A percentile compares a stretch with the other conserved stretches of the same genome.
phyloP scores from a whole-genome alignment of 1,140 invertebrate species.

The Chymomyza costata region DNA sequence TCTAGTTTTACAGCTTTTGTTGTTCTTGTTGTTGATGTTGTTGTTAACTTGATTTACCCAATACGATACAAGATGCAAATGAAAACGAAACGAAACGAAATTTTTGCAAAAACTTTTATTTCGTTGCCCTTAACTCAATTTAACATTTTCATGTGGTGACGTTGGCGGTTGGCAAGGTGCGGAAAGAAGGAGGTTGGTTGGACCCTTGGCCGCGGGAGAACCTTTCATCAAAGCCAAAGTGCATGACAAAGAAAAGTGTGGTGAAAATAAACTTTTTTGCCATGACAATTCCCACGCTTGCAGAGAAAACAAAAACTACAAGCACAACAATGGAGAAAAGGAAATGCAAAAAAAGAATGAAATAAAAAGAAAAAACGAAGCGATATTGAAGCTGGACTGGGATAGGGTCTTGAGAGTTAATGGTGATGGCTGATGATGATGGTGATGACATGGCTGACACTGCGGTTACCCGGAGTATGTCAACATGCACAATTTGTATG shows the following conservation, averaged over 20 bases:
- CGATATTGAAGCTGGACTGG: background rate
- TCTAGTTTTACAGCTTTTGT: background rate
- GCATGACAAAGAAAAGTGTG: background rate
- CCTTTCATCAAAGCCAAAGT: background rate
- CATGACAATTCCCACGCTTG: slow-evolving; percentile 37
- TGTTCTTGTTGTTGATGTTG: too few relatives aligned
- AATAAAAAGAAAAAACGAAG: background rate
- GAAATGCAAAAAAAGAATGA: too few relatives aligned
- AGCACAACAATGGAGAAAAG: too few relatives aligned
- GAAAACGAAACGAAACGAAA: slow-evolving; percentile 13
- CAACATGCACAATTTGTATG: slow-evolving; percentile 54
- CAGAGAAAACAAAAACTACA: background rate
- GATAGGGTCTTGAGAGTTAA: background rate
- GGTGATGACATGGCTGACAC: background rate
- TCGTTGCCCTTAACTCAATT: slow-evolving; percentile 35
- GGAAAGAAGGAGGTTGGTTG: slow-evolving; percentile 6
- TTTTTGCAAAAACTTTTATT: slow-evolving; percentile 43
- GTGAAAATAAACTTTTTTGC: slow-evolving; percentile 47
- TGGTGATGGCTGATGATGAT: too few relatives aligned
- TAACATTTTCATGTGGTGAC: slow-evolving; percentile 18
- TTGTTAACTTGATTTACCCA: background rate
- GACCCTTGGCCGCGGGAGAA: background rate
- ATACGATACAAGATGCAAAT: background rate
- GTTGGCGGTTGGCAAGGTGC: background rate
- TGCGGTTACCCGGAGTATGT: background rate